Conservation (phyloP, 2,797 vertebrate genomes). For the Enteromius paludinosus region DNA sequence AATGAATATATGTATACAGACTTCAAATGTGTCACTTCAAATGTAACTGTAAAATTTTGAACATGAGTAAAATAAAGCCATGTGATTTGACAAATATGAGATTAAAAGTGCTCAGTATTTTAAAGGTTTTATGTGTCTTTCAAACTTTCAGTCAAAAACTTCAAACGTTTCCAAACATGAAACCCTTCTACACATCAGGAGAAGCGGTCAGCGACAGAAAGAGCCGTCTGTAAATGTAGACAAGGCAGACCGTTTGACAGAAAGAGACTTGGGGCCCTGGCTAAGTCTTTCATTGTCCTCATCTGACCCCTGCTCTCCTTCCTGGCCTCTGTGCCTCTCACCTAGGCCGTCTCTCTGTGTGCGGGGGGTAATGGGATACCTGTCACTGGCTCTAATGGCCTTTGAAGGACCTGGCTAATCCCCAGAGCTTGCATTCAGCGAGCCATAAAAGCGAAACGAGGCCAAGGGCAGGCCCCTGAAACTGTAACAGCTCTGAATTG, state of each 20-base stretch:
- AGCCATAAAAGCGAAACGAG: constrained; percentile 76
- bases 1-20: not conserved
- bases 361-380: constrained; percentile 82
- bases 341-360: constrained; percentile 79
- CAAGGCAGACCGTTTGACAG: constrained; percentile 73
- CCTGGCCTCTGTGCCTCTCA: constrained; percentile 82
- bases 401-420: constrained; percentile 85
- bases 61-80: not conserved
- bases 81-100: not conserved
- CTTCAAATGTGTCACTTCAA: not conserved
- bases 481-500: constrained; percentile 77
- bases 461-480: constrained; percentile 75
- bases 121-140: not conserved
- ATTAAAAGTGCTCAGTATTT: not conserved
- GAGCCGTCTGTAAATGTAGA: constrained; percentile 14
- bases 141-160: not conserved
- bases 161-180: not conserved
- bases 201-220: not conserved
- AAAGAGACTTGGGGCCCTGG: constrained; percentile 68
- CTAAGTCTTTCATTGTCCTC: constrained; percentile 81
- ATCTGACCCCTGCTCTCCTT: constrained; percentile 82
- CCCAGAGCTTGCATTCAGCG: constrained; percentile 80
- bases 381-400: constrained; percentile 87
- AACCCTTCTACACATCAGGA: not conserved
- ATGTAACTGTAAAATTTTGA: not conserved